These are phyloP conservation scores for Peromyscus polionotus DNA, from an alignment of 2,113 vertebrate genomes.

Conservation along the genomic window DNA sequence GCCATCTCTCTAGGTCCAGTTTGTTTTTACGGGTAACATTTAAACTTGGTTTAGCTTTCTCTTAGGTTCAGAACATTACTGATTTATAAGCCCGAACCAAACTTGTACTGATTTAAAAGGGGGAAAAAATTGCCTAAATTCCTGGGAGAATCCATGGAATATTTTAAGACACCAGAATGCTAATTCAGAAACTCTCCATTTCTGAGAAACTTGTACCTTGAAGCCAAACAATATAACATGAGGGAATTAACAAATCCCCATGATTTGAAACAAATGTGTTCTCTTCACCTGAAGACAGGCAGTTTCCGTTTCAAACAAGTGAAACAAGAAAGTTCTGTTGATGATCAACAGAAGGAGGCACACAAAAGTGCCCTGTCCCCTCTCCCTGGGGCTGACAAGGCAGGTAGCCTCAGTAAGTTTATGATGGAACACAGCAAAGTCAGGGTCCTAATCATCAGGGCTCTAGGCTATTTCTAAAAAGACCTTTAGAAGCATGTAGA, in stretches of 20 bases:
- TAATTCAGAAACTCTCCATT: constrained; percentile 39
- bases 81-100: constrained; percentile 24
- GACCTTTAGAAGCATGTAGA: not conserved
- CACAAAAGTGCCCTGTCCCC: not conserved
- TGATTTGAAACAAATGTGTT: constrained; percentile 55
- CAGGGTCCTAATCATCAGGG: not conserved
- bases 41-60: constrained; percentile 19
- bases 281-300: constrained; percentile 14
- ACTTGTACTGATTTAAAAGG: not conserved
- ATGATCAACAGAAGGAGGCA: not conserved
- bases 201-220: not conserved
- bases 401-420: not conserved
- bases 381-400: rapidly evolving
- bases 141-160: not conserved
- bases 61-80: not conserved
- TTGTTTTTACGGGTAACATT: not conserved
- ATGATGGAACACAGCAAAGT: not conserved
- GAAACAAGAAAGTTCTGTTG: constrained; percentile 1
- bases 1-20: not conserved
- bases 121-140: not conserved
- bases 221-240: constrained; percentile 11
- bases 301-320: constrained; percentile 52
- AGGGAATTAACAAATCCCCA: constrained; percentile 54
- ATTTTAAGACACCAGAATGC: constrained; percentile 18
- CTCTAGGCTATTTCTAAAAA: not conserved